Percentiles rank a stretch among this genome's conserved stretches.
Evolutionary conservation across 2,888 invertebrate species (phyloP).

Genomic region (Chloroclystis v-ata): DNA sequence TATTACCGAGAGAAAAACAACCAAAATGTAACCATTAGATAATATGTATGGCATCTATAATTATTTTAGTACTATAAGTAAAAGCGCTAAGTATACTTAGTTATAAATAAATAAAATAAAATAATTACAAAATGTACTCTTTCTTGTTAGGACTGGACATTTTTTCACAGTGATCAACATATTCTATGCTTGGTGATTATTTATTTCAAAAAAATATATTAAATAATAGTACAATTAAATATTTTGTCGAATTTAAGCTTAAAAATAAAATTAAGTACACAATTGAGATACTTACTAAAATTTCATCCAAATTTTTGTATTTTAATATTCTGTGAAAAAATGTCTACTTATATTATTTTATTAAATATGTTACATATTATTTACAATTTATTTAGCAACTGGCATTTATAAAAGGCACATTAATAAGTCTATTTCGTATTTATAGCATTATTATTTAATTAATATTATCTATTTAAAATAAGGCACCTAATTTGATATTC

Average conservation of each 20-base stretch:
- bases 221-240: too few relatives aligned
- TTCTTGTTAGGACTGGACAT: slow-evolving; percentile 36
- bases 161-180: slow-evolving; percentile 64
- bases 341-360: slow-evolving; percentile 36
- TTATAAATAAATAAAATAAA: slow-evolving; percentile 52
- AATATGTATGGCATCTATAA: slow-evolving; percentile 57
- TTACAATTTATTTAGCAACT: slow-evolving; percentile 67
- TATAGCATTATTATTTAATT: slow-evolving; percentile 12
- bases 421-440: slow-evolving; percentile 22
- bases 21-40: slow-evolving; percentile 56
- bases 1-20: slow-evolving; percentile 64
- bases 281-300: slow-evolving; percentile 16
- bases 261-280: slow-evolving; percentile 47
- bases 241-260: slow-evolving; percentile 15
- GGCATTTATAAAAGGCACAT: slow-evolving; percentile 72
- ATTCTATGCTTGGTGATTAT: too few relatives aligned
- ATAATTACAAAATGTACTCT: slow-evolving; percentile 48
- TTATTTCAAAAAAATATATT: too few relatives aligned
- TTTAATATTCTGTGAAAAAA: slow-evolving; percentile 53
- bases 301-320: background rate
- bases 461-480: slow-evolving; percentile 1
- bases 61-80: slow-evolving; percentile 58
- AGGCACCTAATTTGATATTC: slow-evolving; percentile 19
- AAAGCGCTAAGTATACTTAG: slow-evolving; percentile 63
- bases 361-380: slow-evolving; percentile 44